These are phyloP conservation scores for Apogon talboti DNA, from an alignment of 2,797 vertebrate species.

Conservation along the genomic window DNA sequence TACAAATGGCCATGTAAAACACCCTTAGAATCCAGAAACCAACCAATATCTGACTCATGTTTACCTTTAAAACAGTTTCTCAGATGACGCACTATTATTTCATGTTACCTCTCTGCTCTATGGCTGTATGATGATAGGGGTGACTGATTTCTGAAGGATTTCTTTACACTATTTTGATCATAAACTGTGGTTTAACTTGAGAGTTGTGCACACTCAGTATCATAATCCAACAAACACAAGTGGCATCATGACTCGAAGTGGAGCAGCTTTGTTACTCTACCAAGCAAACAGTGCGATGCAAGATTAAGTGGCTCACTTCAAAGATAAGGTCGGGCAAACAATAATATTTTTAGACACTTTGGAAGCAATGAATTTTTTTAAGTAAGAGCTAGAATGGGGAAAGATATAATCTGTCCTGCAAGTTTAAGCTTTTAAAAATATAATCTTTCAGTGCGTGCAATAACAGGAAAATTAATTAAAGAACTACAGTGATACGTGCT, in stretches of 20 bases:
- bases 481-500: slow-evolving; percentile 5
- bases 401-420: slow-evolving; percentile 18
- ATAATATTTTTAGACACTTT: slow-evolving; percentile 47
- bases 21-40: too few relatives aligned
- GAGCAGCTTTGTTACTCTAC: slow-evolving; percentile 6
- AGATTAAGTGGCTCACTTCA: slow-evolving; percentile 18
- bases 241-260: slow-evolving; percentile 8
- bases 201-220: not conserved
- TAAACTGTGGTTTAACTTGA: not conserved
- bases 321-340: slow-evolving; percentile 39
- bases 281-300: slow-evolving; percentile 13
- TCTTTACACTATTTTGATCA: not conserved
- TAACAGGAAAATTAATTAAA: slow-evolving; percentile 38
- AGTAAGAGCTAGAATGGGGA: slow-evolving; percentile 5
- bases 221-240: not conserved
- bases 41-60: not conserved
- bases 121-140: too few relatives aligned
- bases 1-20: not conserved
- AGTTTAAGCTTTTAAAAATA: slow-evolving; percentile 32
- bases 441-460: slow-evolving; percentile 26
- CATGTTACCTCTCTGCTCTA: too few relatives aligned
- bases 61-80: not conserved
- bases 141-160: too few relatives aligned
- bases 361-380: slow-evolving; percentile 5
- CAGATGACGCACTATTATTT: not conserved